Conservation (phyloP, 2,113 vertebrate genomes). For the Nothobranchius kuhntae region DNA sequence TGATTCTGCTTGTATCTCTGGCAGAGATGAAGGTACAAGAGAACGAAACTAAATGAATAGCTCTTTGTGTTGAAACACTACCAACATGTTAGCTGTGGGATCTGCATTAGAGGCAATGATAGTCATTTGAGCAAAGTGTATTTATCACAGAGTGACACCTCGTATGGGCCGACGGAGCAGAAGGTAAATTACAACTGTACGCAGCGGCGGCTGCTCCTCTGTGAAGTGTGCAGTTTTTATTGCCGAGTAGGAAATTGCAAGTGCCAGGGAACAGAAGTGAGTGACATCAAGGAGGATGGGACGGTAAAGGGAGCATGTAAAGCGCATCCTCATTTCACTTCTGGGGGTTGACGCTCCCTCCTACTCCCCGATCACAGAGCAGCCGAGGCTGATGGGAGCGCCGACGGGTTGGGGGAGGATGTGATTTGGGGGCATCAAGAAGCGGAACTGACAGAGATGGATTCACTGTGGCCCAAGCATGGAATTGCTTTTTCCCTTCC, state of each 20-base stretch:
- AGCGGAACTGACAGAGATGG: conserved; percentile 81
- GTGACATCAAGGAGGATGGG: conserved; percentile 64
- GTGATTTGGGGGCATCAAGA: conserved; percentile 80
- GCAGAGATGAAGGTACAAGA: neutral
- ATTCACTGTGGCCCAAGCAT: conserved; percentile 79
- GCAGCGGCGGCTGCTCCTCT: conserved; percentile 48
- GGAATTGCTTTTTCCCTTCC: conserved; percentile 82
- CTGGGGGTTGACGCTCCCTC: conserved; percentile 49
- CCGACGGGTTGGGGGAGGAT: conserved; percentile 39
- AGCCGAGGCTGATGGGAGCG: conserved; percentile 63
- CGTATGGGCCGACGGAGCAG: conserved; percentile 23
- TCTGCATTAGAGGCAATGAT: conserved; percentile 6
- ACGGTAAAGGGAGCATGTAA: conserved; percentile 67
- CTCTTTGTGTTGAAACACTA: neutral
- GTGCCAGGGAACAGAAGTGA: conserved; percentile 63
- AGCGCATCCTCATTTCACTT: conserved; percentile 69
- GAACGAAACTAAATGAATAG: neutral
- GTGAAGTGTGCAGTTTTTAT: conserved; percentile 60
- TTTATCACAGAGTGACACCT: conserved; percentile 38
- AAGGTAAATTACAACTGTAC: conserved; percentile 39
- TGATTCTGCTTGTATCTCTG: conserved; percentile 4
- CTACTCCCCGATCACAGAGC: conserved; percentile 67
- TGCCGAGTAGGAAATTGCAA: conserved; percentile 65
- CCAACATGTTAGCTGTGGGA: conserved; percentile 2
- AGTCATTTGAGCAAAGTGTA: conserved; percentile 21